phyloP scores from a whole-genome alignment of 2,113 vertebrate genomes.

The Petrocephalus zakoni region DNA sequence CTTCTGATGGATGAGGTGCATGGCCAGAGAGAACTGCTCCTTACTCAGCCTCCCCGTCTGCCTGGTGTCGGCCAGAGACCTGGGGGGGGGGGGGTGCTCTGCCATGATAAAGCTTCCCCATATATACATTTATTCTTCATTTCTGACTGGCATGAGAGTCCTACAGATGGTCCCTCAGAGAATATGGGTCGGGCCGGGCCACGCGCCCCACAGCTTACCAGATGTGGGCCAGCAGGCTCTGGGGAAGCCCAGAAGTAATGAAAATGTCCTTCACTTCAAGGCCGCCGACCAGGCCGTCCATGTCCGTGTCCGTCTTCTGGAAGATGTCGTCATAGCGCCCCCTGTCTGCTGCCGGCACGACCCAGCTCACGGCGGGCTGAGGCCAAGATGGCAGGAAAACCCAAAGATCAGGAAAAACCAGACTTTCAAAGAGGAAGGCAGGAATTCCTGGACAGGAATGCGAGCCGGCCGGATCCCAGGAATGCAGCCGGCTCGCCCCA shows the following conservation, averaged over 20 bases:
- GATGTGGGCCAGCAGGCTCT: conserved; percentile 87
- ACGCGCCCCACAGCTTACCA: conserved; percentile 67
- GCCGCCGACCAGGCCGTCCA: conserved; percentile 82
- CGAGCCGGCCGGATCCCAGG: not conserved
- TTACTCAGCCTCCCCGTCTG: conserved; percentile 82
- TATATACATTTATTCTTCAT: not conserved
- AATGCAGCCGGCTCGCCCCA: not conserved
- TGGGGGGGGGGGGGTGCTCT: conserved; percentile 37
- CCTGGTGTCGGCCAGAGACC: conserved; percentile 89
- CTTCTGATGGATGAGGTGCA: conserved; percentile 93
- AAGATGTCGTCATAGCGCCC: conserved; percentile 85
- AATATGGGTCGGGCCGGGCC: not conserved
- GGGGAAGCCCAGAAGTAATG: conserved; percentile 86
- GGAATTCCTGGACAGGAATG: not conserved
- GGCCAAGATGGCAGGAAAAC: conserved; percentile 8
- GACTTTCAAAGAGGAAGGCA: not conserved
- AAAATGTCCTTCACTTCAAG: conserved; percentile 96
- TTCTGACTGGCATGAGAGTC: not conserved
- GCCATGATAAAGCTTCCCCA: not conserved
- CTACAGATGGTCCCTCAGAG: not conserved
- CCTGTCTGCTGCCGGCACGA: conserved; percentile 77
- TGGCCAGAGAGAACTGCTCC: conserved; percentile 94
- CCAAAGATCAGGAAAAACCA: not conserved
- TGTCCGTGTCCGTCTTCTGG: conserved; percentile 77
- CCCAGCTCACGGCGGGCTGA: conserved; percentile 74